Base-by-base conservation (phyloP, 2,797 vertebrate genomes). In the Graptemys geographica region DNA sequence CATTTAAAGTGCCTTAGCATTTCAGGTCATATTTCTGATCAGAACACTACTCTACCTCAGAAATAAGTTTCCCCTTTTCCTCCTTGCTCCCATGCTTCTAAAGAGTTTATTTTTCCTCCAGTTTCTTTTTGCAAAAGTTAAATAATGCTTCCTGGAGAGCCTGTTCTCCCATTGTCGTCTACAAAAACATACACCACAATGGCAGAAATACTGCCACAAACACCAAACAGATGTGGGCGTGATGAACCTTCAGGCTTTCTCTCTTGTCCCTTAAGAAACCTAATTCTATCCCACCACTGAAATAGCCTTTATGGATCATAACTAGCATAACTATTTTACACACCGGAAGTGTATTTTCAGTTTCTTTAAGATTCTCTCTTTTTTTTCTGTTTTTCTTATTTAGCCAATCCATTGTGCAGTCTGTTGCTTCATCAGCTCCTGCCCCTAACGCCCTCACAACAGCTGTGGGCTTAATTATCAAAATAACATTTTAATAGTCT, bases 401-500 rank as follows among this genome's bases (percentile, higher is more conserved):
- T 92, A 41, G 49, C 3, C 88, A 94, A 94, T 59, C 88, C 3
- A 49, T 91, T 74, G 37, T 59, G 95, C 97, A 95, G 96, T 95
- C 94, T 94, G 96, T 96, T 87, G 96, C 97, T 96, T 92, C 87
- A 28, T 79, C 90, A 87, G 96, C 78, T 96, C 92, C 95, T 98
- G 98, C 98, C 98, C 98, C 97, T 92, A 86, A 90, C 2, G 96
- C 98, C 98, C 98, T 98, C 98, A 16, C 97, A 98, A 98, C 98
- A 98, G 98, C 98, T 98, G 98, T 97, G 97, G 98, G 98, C 98
- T 98, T 98, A 98, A 98, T 99, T 98, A 98, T 98, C 98, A 98
- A 98, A 98, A 98, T 98, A 98, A 98, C 98, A 98, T 98, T 98
- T 98, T 98, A 98, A 98, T 98, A 98, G 98, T 98, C 98, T 98